Percentiles rank a stretch among this genome's conserved stretches.
phyloP scores from a whole-genome alignment of 1,140 invertebrate species.

The Galleria mellonella region DNA sequence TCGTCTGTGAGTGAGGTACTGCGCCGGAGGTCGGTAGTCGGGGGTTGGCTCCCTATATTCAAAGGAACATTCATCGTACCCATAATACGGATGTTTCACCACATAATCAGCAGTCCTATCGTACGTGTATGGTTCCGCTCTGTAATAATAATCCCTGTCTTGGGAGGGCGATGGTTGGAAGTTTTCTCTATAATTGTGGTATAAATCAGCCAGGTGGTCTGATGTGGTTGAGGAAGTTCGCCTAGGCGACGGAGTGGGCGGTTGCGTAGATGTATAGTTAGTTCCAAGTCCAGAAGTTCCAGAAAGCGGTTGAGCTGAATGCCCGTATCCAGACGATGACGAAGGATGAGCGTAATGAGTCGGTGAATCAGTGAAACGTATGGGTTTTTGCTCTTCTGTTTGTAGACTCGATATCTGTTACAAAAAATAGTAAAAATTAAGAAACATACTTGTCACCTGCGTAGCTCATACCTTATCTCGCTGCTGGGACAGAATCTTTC shows the following conservation, averaged over 20 bases:
- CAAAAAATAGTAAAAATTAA: not conserved
- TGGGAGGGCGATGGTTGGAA: conserved; percentile 47
- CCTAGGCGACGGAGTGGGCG: conserved; percentile 81
- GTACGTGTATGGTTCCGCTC: conserved; percentile 54
- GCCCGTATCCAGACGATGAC: conserved; percentile 60
- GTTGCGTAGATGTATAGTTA: conserved; percentile 71
- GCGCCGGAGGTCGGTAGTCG: conserved; percentile 30
- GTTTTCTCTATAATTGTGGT: conserved; percentile 61
- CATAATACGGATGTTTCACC: conserved; percentile 50
- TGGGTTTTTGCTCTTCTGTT: conserved; percentile 77
- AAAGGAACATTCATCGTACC: conserved; percentile 52
- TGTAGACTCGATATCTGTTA: conserved; percentile 65
- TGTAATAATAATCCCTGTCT: conserved; percentile 78
- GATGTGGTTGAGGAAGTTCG: conserved; percentile 41
- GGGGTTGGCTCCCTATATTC: conserved; percentile 47
- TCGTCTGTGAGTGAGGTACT: conserved; percentile 36
- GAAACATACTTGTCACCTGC: too few species aligned
- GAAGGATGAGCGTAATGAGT: conserved; percentile 77
- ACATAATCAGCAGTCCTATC: conserved; percentile 57
- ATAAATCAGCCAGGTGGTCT: conserved; percentile 49
- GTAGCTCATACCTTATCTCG: too few species aligned
- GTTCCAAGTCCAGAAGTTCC: conserved; percentile 66
- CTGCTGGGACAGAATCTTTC: too few species aligned
- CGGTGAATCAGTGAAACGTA: conserved; percentile 86
- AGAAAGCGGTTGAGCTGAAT: conserved; percentile 53